Conservation (phyloP, 2,888 invertebrate genomes). For the Drosophila lutescens region DNA sequence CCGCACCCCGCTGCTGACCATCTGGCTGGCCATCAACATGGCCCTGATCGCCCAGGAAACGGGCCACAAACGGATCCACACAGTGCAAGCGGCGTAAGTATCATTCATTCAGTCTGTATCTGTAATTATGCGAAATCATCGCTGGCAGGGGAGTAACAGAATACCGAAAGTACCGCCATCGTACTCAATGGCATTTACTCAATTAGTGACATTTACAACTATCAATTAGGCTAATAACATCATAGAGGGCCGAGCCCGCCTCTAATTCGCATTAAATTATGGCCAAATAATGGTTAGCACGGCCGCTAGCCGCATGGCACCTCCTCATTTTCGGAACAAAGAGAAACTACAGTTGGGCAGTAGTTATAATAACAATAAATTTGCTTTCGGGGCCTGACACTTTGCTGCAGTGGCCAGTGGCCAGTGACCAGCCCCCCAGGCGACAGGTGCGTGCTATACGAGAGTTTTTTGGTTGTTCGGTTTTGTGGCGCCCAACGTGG, state of each 20-base stretch:
- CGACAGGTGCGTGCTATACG: slow-evolving; percentile 38
- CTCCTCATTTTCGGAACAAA: neutral
- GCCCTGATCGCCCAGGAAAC: slow-evolving; percentile 84
- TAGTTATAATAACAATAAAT: slow-evolving; percentile 52
- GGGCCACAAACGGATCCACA: slow-evolving; percentile 79
- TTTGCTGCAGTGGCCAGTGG: slow-evolving; percentile 22
- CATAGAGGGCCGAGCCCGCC: slow-evolving; percentile 43
- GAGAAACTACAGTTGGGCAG: slow-evolving; percentile 28
- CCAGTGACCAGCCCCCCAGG: slow-evolving; percentile 21
- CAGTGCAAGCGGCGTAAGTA: slow-evolving; percentile 85
- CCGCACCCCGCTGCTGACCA: slow-evolving; percentile 82
- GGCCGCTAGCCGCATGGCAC: slow-evolving; percentile 7
- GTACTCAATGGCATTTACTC: slow-evolving; percentile 40
- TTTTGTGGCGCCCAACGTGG: slow-evolving; percentile 38
- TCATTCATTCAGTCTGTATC: neutral
- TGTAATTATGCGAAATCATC: slow-evolving; percentile 22
- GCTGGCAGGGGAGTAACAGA: neutral
- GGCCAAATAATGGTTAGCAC: slow-evolving; percentile 47
- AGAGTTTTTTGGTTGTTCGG: slow-evolving; percentile 6
- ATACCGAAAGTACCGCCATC: neutral
- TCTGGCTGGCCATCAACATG: slow-evolving; percentile 84
- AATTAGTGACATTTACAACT: slow-evolving; percentile 59
- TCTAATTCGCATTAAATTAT: slow-evolving; percentile 53
- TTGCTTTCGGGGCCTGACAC: slow-evolving; percentile 43
- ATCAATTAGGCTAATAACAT: slow-evolving; percentile 63